Evolutionary conservation across 2,113 vertebrate genomes (phyloP), one percentile per base, ranked within the genome.

Genomic region (Ellobius talpinus): DNA sequence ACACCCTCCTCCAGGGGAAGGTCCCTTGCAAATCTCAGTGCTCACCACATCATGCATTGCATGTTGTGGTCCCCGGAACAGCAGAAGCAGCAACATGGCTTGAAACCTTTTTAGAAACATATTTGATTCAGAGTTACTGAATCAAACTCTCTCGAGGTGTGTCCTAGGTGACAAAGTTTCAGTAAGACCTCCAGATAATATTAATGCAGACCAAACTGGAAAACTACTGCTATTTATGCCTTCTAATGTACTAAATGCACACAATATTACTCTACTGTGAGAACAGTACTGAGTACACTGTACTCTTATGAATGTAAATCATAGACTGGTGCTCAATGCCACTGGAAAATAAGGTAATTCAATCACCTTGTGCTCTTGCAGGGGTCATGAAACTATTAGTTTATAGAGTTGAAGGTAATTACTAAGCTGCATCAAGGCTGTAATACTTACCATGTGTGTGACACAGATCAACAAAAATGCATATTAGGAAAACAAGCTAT

Each of bases 401-500:
- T 91, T 70, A 90, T 13, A 77, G 24, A 77, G 39, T 52, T 5
- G 21, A 95, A 94, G 21, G 79, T 95, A 91, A 97, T 86, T 84
- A 94, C 42, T 52, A 89, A 92, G 23, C 52, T 86, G 11, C 39
- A 96, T 63, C 24, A 91, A 82, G 95, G 81, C 86, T 78, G 70
- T 10, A 23, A 45, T 14, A 89, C 42, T 94, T 14, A 90, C 42
- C 93, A 78, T 91, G n/a, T 63, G 82, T 55, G 13, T 94, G 91
- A 95, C 23, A 91, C 8, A 82, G 72, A 89, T 73, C 52, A 87
- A 55, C 42, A 42, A 31, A 50, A 96, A 92, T 92, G 7, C 72
- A 81, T 94, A 77, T 92, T 94, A 94, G 66, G 52, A 91, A 94
- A 90, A 2, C 87, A 96, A 88, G 81, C 39, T 95, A 85, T 26